Evolutionary conservation across 64 coral and sea anemone genomes (phyloP), one percentile per base, ranked within the genome.

Genomic region (Orbicella faveolata): DNA sequence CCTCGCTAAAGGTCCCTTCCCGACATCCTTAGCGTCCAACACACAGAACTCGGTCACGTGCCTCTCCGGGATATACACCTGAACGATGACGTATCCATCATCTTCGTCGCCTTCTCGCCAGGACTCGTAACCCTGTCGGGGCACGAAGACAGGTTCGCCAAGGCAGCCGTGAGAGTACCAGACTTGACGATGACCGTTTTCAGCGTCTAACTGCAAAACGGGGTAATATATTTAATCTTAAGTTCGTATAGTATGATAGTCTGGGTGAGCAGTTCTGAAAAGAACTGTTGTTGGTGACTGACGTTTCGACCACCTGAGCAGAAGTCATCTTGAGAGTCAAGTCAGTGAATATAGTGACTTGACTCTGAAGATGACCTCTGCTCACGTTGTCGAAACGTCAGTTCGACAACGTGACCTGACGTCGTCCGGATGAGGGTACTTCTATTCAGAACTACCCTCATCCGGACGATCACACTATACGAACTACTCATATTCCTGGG

Each of bases 21-120:
- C 79, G 62, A 97, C 61, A 84, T 94, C 86, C 89, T 97, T 97
- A 26, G 95, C 95, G 75, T 97, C 88, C 18, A 97, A 52, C 13
- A 97, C 88, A 36, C 95, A 97, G 39, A 97, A 97, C 55, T 97
- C 95, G 16, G 95, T 94, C 35, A 97, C 77, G 61, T 97, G 87
- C 34, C 79, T 93, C 54, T 97, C 88, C 1, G 95, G 95, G 18
- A 97, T 86, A 16, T 97, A 97, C 67, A 97, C 75, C 75, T 97
- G 95, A 36, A 94, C 95, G 52, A 97, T 97, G 78, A 97, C 89
- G 62, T 97, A 97, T 3, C 95, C 95, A 81, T 97, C 92, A 68
- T 97, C 95, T 83, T 97, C 95, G 62, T 97, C 92, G 11, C 95
- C 92, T 83, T 66, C 90, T 75, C 20, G 90, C 70, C 73, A 80